Evolutionary conservation across 1,140 invertebrate species (phyloP).

Genomic region (Aphelinus certus): DNA sequence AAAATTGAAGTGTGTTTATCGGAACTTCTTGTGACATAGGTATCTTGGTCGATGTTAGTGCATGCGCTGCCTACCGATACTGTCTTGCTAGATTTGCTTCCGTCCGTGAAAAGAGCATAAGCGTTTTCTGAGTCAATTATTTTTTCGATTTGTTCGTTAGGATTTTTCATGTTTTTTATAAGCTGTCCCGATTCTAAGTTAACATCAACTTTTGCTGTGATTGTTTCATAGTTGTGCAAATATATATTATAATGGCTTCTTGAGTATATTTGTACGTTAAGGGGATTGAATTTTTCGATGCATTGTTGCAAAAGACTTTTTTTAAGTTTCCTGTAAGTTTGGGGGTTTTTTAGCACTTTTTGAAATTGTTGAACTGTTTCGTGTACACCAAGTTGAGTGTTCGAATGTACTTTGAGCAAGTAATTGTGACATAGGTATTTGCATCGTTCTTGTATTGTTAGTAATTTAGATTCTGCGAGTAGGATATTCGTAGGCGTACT

Average conservation of each 20-base stretch:
- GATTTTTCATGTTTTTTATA: neutral
- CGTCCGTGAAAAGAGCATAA: neutral
- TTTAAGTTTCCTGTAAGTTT: neutral
- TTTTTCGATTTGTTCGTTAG: neutral
- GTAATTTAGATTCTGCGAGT: slow-evolving; percentile 3
- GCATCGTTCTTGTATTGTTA: neutral
- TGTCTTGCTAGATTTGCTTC: neutral
- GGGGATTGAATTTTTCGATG: neutral
- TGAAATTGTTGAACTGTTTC: neutral
- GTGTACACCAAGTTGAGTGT: neutral
- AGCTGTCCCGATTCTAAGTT: too few species aligned
- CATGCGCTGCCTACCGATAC: neutral
- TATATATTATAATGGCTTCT: neutral
- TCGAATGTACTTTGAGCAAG: neutral
- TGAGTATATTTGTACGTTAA: neutral
- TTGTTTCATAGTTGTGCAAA: neutral
- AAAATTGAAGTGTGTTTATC: neutral
- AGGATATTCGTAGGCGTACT: neutral
- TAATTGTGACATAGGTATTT: neutral
- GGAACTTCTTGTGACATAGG: neutral
- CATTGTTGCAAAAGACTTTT: neutral
- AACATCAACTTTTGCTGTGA: too few species aligned
- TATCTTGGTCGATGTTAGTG: neutral
- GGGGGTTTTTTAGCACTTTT: neutral
- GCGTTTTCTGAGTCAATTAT: neutral